Evolutionary conservation across 2,113 vertebrate species (phyloP), one percentile per base, ranked within the genome.

Genomic region (Scartelaos histophorus): DNA sequence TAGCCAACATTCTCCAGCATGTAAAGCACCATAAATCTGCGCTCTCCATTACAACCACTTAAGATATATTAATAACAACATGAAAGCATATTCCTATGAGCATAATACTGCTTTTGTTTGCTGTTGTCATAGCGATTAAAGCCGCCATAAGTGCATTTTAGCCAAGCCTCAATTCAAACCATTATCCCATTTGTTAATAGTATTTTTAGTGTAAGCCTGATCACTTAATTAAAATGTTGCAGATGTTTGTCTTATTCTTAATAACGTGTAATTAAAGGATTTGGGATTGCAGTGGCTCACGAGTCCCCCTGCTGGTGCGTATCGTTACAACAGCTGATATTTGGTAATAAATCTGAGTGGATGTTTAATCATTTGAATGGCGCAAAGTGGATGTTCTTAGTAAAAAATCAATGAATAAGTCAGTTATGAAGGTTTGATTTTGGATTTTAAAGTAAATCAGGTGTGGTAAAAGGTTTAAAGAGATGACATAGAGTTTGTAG

Each of bases 1-100:
- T 21, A 38, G 64, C 47, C 49, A 76, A 75, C 79, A 75, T 81
- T 81, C 78, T 83, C 75, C 79, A 86, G 82, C 13, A 74, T 85
- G 70, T 75, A 71, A 67, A 69, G 5, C 3, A 25, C 58, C 70
- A 69, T 64, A 67, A 70, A 53, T 74, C 78, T 5, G 57, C 1
- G n/a, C 22, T 65, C 38, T 49, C 45, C 73, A 34, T 68, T 58
- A 69, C 67, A 79, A 67, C 38, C 21, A 74, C 58, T 38, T 67
- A 15, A 58, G 17, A 35, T 2, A 11, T 13, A 51, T 5, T 51
- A 51, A 51, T 19, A 45, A 11, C 49, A 51, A 4, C 1, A n/a
- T 5, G 7, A n/a, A 16, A 53, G 7, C 51, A 53, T n/a, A n/a
- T 19, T 54, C 51, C 1, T 9, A n/a, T 11, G 2, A 54, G 61